Base-by-base conservation (phyloP, 2,113 vertebrate genomes). In the Peromyscus leucopus region DNA sequence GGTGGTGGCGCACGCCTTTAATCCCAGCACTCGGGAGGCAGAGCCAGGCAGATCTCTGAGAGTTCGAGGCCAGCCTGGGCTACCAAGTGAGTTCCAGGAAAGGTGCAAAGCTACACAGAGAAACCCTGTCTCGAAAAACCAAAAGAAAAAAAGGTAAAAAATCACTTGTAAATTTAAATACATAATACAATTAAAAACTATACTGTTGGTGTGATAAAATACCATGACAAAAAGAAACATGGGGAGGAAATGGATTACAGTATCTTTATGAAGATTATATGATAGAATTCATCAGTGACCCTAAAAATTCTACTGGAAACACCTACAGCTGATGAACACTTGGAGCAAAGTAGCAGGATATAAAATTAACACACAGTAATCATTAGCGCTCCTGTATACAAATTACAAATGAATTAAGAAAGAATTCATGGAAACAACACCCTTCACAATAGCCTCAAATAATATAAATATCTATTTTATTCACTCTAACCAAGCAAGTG, bases 221-320 rank as follows among this genome's bases (percentile, higher is more conserved):
- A 46, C 24, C 21, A 42, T 22, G n/a, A 42, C 71, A 74, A 42
- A 74, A 39, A 74, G 5, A 10, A 42, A 2, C 39, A 39, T 22
- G 8, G n/a, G 8, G 9, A 42, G 9, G 4, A 42, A 74, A 74
- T 11, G 0, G n/a, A 22, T 74, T 24, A 24, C 24, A 74, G 1
- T 21, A 74, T 74, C 36, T 74, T 39, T 22, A 42, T 42, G 8
- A n/a, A 74, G n/a, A 74, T 39, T 3, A 39, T 26, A 76, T 26
- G 39, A 15, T 26, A 46, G 39, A 42, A 76, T 28, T 24, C 39
- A 26, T 76, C 5, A 46, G 11, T 76, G 10, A 15, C 22, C 39
- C 4, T 76, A 15, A 46, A 75, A 26, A 26, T 24, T 75, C 21
- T n/a, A 24, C 4, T 75, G 22, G 39, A 75, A 76, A 46, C 11